Conservation (phyloP, 2,113 vertebrate species). For the Hepsetus odoe region DNA sequence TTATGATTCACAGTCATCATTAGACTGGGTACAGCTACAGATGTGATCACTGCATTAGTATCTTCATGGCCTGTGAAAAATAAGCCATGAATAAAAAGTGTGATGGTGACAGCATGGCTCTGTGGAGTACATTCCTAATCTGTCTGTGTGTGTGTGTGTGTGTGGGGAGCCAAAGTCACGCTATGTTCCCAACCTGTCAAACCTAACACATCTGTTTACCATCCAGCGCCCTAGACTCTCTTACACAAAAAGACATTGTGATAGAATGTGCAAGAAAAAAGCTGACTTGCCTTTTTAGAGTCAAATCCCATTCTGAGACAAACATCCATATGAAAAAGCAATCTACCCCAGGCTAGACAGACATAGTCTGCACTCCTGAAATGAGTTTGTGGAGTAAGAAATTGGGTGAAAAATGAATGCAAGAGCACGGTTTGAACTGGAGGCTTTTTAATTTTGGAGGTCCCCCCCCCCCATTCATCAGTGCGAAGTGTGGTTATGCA, state of each 20-base stretch:
- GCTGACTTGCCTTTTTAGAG: neutral
- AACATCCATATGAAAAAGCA: neutral
- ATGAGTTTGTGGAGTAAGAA: neutral
- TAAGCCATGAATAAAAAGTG: neutral
- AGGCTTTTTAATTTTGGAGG: no score
- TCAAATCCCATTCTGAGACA: neutral
- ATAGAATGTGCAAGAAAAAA: constrained; percentile 1
- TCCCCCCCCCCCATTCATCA: no score
- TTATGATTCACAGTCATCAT: constrained; percentile 8
- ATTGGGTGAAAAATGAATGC: no score
- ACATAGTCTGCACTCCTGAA: neutral
- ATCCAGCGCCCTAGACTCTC: neutral
- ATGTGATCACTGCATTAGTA: neutral
- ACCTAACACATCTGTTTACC: constrained; percentile 37
- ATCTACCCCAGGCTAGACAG: neutral
- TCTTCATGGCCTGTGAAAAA: neutral
- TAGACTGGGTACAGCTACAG: neutral
- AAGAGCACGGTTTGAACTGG: no score
- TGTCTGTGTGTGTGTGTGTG: constrained; percentile 1
- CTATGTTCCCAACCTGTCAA: constrained; percentile 26
- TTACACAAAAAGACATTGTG: neutral
- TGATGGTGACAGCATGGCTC: constrained; percentile 14
- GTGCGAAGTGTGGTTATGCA: no score
- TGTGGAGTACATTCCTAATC: constrained; percentile 27
- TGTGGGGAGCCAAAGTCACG: constrained; percentile 37